Evolutionary conservation across 2,113 vertebrate genomes (phyloP).

Genomic region (Bubo scandiacus): DNA sequence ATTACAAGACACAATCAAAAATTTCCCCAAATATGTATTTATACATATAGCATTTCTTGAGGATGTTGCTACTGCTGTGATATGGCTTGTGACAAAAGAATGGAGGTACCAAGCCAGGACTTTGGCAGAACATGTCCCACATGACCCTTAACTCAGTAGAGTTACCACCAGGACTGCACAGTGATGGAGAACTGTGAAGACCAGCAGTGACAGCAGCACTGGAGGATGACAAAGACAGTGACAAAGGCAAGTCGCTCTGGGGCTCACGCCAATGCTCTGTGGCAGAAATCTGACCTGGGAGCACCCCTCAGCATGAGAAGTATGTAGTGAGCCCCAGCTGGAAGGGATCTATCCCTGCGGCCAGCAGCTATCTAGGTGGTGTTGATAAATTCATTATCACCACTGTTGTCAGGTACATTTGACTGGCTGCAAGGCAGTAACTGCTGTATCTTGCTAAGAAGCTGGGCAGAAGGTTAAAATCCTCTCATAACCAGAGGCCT

Average conservation of each 20-base stretch:
- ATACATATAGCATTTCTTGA: neutral
- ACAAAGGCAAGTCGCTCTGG: accelerated
- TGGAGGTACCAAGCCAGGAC: neutral
- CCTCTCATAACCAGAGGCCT: neutral
- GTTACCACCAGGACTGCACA: neutral
- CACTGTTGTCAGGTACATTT: neutral
- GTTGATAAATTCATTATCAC: neutral
- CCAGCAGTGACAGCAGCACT: neutral
- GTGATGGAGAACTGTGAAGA: neutral
- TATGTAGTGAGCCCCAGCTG: neutral
- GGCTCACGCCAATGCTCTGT: neutral
- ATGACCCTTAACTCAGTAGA: neutral
- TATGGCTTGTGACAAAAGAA: neutral
- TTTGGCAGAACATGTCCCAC: neutral
- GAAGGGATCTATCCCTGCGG: neutral
- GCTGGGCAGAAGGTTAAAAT: neutral
- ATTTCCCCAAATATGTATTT: neutral
- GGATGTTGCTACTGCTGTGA: neutral
- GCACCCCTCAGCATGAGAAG: neutral
- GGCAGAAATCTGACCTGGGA: neutral
- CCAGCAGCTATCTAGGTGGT: neutral
- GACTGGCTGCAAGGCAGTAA: neutral
- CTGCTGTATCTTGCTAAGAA: neutral
- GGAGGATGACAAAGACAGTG: neutral
- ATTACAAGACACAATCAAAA: neutral